Evolutionary conservation across 1,140 invertebrate genomes (phyloP).

Genomic region (Polypedilum vanderplanki): DNA sequence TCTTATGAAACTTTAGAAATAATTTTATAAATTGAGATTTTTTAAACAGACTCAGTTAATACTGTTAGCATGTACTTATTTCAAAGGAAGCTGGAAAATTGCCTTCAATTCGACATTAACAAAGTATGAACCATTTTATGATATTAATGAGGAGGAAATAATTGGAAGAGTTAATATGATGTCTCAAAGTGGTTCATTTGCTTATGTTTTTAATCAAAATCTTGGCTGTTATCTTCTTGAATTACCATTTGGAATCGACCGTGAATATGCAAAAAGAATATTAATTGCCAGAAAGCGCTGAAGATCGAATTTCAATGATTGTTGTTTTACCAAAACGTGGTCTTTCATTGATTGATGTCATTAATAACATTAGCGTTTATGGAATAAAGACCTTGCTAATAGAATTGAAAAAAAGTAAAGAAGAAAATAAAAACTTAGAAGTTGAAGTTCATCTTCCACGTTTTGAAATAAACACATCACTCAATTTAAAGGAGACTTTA

Average conservation of each 20-base stretch:
- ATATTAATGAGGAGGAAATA: slow-evolving; percentile 44
- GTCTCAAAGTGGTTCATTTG: slow-evolving; percentile 49
- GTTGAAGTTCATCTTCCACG: slow-evolving; percentile 61
- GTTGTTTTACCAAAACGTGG: slow-evolving; percentile 33
- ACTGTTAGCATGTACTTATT: slow-evolving; percentile 70
- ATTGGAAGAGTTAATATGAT: slow-evolving; percentile 56
- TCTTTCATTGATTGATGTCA: slow-evolving; percentile 46
- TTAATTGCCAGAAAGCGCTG: slow-evolving; percentile 32
- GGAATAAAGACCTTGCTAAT: slow-evolving; percentile 50
- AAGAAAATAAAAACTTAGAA: slow-evolving; percentile 50
- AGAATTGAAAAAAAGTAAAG: slow-evolving; percentile 45
- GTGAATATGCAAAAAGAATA: too few species aligned
- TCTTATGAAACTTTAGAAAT: slow-evolving; percentile 37
- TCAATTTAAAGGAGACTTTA: slow-evolving; percentile 53
- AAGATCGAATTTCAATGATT: slow-evolving; percentile 39
- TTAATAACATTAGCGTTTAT: slow-evolving; percentile 48
- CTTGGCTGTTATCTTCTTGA: slow-evolving; percentile 60
- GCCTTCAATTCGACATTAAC: slow-evolving; percentile 61
- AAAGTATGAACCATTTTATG: slow-evolving; percentile 46
- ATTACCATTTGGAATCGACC: slow-evolving; percentile 59
- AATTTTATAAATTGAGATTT: slow-evolving; percentile 36
- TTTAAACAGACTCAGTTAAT: slow-evolving; percentile 56
- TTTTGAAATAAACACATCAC: slow-evolving; percentile 59
- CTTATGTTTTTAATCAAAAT: slow-evolving; percentile 47
- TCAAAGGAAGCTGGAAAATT: slow-evolving; percentile 70